Base-by-base conservation (phyloP, 2,797 vertebrate genomes). In the Myioborus miniatus region DNA sequence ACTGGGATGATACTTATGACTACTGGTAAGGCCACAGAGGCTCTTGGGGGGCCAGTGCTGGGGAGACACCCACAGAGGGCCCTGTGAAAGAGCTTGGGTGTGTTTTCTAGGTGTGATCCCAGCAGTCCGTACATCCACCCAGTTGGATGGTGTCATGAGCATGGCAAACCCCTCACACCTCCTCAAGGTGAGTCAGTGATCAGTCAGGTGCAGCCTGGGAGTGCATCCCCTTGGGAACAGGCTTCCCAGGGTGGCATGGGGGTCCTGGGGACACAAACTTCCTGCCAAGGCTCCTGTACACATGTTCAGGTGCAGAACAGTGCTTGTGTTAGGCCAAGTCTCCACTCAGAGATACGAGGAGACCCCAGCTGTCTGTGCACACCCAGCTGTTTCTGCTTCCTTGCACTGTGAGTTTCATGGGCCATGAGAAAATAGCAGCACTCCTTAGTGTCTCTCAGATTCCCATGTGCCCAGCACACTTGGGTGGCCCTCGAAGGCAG, bases 1-100 rank as follows among this genome's bases (percentile, higher is more conserved):
- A 99, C 98, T 99, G 99, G 99, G 99, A 99, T 41, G 99, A 99
- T 96, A 99, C 99, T 8, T 99, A 99, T 0, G 99, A 99, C 97
- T 99, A 99, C 97, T 99, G 99, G 99, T 99, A 96, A 84, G 95
- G 72, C 84, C 81, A 29, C 9, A 55, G 50, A 16, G 43, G 29
- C 22, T 79, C 17, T 39, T 55, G 39, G 19, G 8, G 10, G 30
- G 20, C 50, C 46, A 32, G 11, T 56, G 37, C 21, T 59, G 46
- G 37, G 43, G 12, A 65, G 26, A 26, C 11, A 27, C 14, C 3
- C 7, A 17, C 41, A 77, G 47, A 69, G 26, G 34, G 47, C 37
- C 70, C 65, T 34, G 11, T 59, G 32, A 92, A 49, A 94, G 41
- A 50, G 34, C 60, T 39, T 27, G 83, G 68, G 9, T 97, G 56